A percentile compares a stretch with the other conserved stretches of the same genome.
These are phyloP conservation scores for Drosophila lacicola DNA, from an alignment of 2,888 invertebrate genomes.

Conservation along the genomic window DNA sequence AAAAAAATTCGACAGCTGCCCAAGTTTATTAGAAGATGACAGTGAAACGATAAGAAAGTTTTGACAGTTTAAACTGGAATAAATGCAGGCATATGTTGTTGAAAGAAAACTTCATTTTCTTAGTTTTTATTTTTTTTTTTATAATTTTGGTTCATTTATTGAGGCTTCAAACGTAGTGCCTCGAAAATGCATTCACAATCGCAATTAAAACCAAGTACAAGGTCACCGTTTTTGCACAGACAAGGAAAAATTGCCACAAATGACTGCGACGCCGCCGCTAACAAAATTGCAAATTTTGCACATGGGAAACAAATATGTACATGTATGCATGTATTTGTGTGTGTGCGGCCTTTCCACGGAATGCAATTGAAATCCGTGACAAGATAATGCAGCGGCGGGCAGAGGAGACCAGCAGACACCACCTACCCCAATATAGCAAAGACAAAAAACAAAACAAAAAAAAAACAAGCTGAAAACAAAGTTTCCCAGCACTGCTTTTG, in stretches of 20 bases:
- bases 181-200: conserved; percentile 57
- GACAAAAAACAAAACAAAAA: conserved; percentile 29
- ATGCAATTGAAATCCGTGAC: conserved; percentile 76
- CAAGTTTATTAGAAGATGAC: conserved; percentile 31
- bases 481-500: conserved; percentile 62
- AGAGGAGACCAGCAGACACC: conserved; percentile 38
- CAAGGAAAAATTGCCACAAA: conserved; percentile 64
- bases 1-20: conserved; percentile 36
- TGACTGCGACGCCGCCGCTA: conserved; percentile 59
- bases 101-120: background rate
- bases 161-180: conserved; percentile 21
- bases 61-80: background rate
- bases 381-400: conserved; percentile 60
- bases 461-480: conserved; percentile 24
- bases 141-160: conserved; percentile 9
- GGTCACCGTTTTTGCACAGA: conserved; percentile 72
- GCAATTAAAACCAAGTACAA: conserved; percentile 75
- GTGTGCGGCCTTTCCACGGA: conserved; percentile 58
- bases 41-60: conserved; percentile 20
- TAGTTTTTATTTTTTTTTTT: conserved; percentile 10
- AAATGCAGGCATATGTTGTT: conserved; percentile 28
- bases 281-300: conserved; percentile 76
- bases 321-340: conserved; percentile 20
- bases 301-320: conserved; percentile 62
- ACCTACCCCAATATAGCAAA: conserved; percentile 65